A percentile compares a stretch with the other conserved stretches of the same genome.
phyloP scores from a whole-genome alignment of 1,140 invertebrate genomes.

The Euborellia annulipes region DNA sequence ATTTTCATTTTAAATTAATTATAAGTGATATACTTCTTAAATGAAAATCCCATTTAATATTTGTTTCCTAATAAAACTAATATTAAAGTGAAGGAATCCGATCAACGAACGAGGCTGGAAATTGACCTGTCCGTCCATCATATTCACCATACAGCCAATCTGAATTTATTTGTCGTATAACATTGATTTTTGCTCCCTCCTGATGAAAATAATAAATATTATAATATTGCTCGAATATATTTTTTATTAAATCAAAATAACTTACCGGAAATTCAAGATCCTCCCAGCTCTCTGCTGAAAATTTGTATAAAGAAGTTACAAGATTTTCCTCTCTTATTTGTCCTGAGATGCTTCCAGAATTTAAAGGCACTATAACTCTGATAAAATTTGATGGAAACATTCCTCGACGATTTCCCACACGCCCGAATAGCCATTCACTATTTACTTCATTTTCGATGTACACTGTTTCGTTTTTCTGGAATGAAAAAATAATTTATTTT shows the following conservation, averaged over 20 bases:
- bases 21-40: no score
- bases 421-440: conserved; percentile 64
- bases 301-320: conserved; percentile 41
- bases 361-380: conserved; percentile 53
- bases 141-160: conserved; percentile 70
- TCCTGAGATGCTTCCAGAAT: conserved; percentile 20
- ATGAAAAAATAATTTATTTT: conserved; percentile 18
- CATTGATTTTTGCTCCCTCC: conserved; percentile 50
- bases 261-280: conserved; percentile 40
- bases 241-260: conserved; percentile 1
- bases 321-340: conserved; percentile 18
- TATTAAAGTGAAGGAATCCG: conserved; percentile 26
- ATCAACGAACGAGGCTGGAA: conserved; percentile 65
- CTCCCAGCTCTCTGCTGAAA: conserved; percentile 38
- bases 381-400: conserved; percentile 70
- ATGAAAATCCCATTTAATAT: no score
- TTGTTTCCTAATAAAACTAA: neutral
- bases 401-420: conserved; percentile 43
- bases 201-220: conserved; percentile 25
- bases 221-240: neutral
- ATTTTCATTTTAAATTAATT: no score
- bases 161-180: conserved; percentile 52
- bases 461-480: conserved; percentile 52
- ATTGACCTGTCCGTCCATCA: conserved; percentile 50
- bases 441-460: conserved; percentile 49